Conservation (phyloP, 2,888 invertebrate genomes). For the Synergus japonicus region DNA sequence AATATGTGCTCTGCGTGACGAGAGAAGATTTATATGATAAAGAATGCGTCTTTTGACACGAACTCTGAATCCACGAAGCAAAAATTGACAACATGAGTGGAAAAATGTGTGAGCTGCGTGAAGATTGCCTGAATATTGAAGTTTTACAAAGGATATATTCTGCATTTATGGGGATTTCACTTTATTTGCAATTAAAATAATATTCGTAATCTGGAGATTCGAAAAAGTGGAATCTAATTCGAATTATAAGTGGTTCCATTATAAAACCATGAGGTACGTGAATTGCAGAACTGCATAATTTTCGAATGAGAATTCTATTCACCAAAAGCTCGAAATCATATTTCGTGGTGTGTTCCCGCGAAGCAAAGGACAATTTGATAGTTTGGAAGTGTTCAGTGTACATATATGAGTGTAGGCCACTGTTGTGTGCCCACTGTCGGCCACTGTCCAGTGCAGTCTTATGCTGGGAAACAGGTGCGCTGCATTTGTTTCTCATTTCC, state of each 20-base stretch:
- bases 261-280: constrained; percentile 6
- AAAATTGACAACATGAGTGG: constrained; percentile 4
- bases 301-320: constrained; percentile 13
- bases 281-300: constrained; percentile 11
- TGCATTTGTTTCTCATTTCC: constrained; percentile 65
- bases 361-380: constrained; percentile 37
- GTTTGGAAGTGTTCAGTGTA: constrained; percentile 13
- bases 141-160: too few relatives aligned
- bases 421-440: constrained; percentile 12
- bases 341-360: constrained; percentile 10
- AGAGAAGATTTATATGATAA: constrained; percentile 17
- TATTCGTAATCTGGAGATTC: too few relatives aligned
- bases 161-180: too few relatives aligned
- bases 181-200: too few relatives aligned
- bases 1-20: constrained; percentile 32
- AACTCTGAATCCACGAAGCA: neutral
- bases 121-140: neutral
- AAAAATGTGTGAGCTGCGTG: neutral
- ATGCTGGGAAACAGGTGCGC: constrained; percentile 62
- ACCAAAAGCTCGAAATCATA: constrained; percentile 18
- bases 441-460: constrained; percentile 47
- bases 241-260: constrained; percentile 15
- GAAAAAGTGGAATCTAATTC: neutral
- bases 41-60: constrained; percentile 4
- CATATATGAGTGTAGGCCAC: neutral